Evolutionary conservation across 1,140 invertebrate species (phyloP).

Genomic region (Penaeus vannamei): DNA sequence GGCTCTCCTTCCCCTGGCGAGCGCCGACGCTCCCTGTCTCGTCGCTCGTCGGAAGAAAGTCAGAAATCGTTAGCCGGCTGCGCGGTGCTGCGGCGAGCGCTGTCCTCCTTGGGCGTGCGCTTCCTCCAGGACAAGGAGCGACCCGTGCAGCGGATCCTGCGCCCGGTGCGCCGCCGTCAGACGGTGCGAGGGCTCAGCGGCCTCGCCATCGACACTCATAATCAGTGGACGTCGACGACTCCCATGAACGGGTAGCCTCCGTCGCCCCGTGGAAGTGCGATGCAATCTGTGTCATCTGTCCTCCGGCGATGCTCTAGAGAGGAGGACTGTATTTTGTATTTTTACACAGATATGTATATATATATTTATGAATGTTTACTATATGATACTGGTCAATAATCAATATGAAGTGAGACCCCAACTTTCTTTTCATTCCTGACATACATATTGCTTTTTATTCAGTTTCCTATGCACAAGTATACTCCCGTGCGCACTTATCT

Average conservation of each 20-base stretch:
- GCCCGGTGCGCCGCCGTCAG: conserved; percentile 38
- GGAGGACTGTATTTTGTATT: no score
- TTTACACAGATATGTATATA: no score
- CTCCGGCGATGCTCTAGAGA: no score
- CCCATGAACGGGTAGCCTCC: conserved; percentile 29
- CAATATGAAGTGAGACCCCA: no score
- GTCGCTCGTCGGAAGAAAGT: not conserved
- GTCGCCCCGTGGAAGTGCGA: no score
- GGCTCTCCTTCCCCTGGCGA: not conserved
- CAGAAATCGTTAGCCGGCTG: conserved; percentile 9
- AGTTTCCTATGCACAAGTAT: no score
- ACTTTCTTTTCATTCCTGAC: no score
- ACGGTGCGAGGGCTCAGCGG: conserved; percentile 55
- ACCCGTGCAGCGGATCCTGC: conserved; percentile 45
- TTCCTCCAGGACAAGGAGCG: conserved; percentile 31
- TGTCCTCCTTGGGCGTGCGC: conserved; percentile 44
- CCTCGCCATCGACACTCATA: conserved; percentile 41
- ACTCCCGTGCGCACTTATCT: no score
- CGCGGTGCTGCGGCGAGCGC: conserved; percentile 31
- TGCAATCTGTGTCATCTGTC: no score
- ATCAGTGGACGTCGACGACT: conserved; percentile 40
- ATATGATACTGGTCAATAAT: no score
- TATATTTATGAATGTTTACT: no score
- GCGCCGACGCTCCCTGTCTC: conserved; percentile 18
- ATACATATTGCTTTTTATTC: no score